Base-by-base conservation (phyloP, 2,888 invertebrate species). In the Paralinhomoeus sp. region DNA sequence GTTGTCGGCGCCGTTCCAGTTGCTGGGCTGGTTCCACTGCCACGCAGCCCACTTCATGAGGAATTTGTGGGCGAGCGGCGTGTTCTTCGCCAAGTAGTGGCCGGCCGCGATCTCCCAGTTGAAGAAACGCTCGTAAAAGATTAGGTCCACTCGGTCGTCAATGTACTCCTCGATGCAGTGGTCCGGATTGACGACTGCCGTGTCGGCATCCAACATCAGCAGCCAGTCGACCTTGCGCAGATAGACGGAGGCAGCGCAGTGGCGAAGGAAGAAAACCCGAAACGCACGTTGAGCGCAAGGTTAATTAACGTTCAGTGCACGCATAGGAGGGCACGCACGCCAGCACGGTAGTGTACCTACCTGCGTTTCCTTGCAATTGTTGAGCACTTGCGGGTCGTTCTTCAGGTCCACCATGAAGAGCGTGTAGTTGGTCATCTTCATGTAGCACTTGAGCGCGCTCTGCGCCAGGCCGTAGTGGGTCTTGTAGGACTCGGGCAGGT, bases 31-130 rank as follows among this genome's bases (percentile, higher is more conserved):
- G 31, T 38, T 33, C 17, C 31, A 43, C 38, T 43, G 38, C 38
- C 39, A 50, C 22, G 51, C 45, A 18, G 51, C 51, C 51, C 51
- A 51, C 15, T 51, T 48, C 27, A 41, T 22, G 3, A 45, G 34
- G 24, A 45, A 45, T 13, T 27, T 24, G 5, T 5, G n/a, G n/a
- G 36, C 31, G 18, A 36, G 37, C 2, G 21, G 21, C 9, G 45
- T 45, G 42, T 45, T 45, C 18, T 31, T 41, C 2, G 42, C 40
- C 23, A 44, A 12, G 40, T 43, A 43, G 34, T 43, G 37, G 13
- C 43, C 43, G 38, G 36, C n/a, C 5, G 36, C 36, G 36, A 36
- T 36, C 36, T 36, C 36, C 36, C 36, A 36, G 20, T 36, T 43
- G 39, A 43, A 43, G 39, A 38, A 43, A 13, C 43, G 43, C 33